These are phyloP conservation scores for Coelopa frigida DNA, from an alignment of 1,140 invertebrate species.

Conservation along the genomic window DNA sequence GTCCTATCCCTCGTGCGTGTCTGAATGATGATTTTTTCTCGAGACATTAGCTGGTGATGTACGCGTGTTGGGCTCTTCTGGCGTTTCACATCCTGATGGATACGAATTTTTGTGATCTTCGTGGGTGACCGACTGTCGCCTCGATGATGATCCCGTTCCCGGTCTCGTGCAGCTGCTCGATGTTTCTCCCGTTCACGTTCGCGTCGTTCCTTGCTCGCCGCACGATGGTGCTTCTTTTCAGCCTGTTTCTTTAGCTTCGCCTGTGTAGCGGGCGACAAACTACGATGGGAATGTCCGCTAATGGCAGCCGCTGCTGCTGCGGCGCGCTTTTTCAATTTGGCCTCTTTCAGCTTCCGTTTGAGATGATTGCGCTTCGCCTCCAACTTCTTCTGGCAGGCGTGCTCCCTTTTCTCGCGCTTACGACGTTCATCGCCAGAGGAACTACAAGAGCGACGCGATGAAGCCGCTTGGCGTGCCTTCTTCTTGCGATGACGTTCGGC, in stretches of 20 bases:
- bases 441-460: constrained; percentile 24
- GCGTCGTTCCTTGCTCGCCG: constrained; percentile 35
- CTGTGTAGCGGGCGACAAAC: constrained; percentile 33
- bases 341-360: constrained; percentile 40
- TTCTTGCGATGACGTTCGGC: constrained; percentile 34
- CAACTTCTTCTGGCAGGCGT: constrained; percentile 39
- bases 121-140: constrained; percentile 34
- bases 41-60: constrained; percentile 37
- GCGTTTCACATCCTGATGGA: constrained; percentile 37
- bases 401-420: constrained; percentile 33
- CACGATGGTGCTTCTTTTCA: constrained; percentile 33
- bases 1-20: constrained; percentile 34
- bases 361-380: constrained; percentile 40
- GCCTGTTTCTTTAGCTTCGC: constrained; percentile 36
- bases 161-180: constrained; percentile 27
- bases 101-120: constrained; percentile 39
- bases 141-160: constrained; percentile 36
- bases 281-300: constrained; percentile 31
- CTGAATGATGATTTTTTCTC: constrained; percentile 41
- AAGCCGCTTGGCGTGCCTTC: constrained; percentile 17
- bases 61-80: constrained; percentile 36
- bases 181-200: constrained; percentile 34
- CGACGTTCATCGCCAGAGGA: constrained; percentile 36
- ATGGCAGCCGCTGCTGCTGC: constrained; percentile 23
- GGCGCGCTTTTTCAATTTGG: constrained; percentile 36